Percentiles rank a stretch among this genome's conserved stretches.
phyloP scores from a whole-genome alignment of 2,888 invertebrate genomes.

The Cephus spinipes region DNA sequence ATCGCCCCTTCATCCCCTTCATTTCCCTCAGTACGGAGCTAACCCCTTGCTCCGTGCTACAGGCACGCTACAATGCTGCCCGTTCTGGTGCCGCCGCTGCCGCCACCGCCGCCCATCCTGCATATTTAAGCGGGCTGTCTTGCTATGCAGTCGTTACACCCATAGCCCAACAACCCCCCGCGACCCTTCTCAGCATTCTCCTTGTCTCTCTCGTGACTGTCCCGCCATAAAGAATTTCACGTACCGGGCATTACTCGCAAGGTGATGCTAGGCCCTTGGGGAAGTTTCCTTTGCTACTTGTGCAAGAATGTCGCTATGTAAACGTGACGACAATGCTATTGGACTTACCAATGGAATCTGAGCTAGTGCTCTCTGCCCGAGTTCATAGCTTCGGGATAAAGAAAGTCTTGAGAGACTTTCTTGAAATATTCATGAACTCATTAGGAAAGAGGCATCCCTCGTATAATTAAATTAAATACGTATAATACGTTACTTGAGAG shows the following conservation, averaged over 20 bases:
- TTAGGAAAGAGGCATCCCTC: not conserved
- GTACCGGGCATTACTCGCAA: not conserved
- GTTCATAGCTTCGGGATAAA: not conserved
- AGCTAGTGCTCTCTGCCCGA: not conserved
- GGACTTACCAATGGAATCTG: not conserved
- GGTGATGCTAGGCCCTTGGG: not conserved
- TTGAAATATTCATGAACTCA: not conserved
- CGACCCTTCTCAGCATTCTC: slow-evolving; percentile 5
- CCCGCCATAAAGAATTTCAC: slow-evolving; percentile 28
- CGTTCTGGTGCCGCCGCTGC: slow-evolving; percentile 5
- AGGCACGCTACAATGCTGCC: slow-evolving; percentile 60
- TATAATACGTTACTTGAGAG: not conserved
- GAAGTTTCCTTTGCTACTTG: not conserved
- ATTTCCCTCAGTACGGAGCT: slow-evolving; percentile 55
- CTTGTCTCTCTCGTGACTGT: slow-evolving; percentile 11
- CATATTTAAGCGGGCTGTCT: slow-evolving; percentile 66
- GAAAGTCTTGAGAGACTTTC: not conserved
- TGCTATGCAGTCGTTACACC: slow-evolving; percentile 60
- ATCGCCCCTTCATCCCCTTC: slow-evolving; percentile 34
- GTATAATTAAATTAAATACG: not conserved
- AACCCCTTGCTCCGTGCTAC: slow-evolving; percentile 59
- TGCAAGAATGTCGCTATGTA: not conserved
- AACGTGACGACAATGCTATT: not conserved
- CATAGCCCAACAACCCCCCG: slow-evolving; percentile 31
- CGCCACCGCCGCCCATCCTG: slow-evolving; percentile 63